These are phyloP conservation scores for Crax fasciolata DNA, from an alignment of 2,797 vertebrate species.

Conservation along the genomic window DNA sequence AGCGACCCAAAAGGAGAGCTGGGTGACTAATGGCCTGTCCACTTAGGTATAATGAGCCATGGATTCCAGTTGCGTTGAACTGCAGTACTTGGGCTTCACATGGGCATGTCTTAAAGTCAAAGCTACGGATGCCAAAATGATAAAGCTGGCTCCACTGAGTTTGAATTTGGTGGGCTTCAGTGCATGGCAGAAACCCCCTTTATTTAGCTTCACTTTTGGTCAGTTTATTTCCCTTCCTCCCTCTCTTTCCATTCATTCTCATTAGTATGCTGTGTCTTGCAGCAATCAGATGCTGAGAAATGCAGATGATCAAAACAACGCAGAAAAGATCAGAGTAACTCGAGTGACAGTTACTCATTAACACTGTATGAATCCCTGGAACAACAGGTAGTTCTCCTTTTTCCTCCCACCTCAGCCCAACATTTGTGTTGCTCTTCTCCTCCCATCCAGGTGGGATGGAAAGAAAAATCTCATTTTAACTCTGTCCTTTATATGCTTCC, in stretches of 20 bases:
- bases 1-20: background rate
- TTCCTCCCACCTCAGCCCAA: background rate
- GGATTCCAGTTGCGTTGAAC: background rate
- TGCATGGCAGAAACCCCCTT: rapidly evolving
- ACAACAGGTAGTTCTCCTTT: background rate
- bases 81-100: background rate
- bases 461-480: background rate
- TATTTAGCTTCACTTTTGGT: background rate
- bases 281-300: background rate
- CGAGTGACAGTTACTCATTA: background rate
- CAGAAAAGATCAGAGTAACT: background rate
- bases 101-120: background rate
- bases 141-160: background rate
- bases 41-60: rapidly evolving
- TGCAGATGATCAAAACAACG: background rate
- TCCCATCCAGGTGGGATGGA: background rate
- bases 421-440: background rate
- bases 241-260: background rate
- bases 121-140: background rate
- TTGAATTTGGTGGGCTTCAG: background rate
- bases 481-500: background rate
- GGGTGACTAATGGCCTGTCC: background rate
- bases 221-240: background rate
- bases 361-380: background rate
- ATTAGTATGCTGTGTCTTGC: background rate